Base-by-base conservation (phyloP, 2,797 vertebrate species). In the Pampus argenteus region DNA sequence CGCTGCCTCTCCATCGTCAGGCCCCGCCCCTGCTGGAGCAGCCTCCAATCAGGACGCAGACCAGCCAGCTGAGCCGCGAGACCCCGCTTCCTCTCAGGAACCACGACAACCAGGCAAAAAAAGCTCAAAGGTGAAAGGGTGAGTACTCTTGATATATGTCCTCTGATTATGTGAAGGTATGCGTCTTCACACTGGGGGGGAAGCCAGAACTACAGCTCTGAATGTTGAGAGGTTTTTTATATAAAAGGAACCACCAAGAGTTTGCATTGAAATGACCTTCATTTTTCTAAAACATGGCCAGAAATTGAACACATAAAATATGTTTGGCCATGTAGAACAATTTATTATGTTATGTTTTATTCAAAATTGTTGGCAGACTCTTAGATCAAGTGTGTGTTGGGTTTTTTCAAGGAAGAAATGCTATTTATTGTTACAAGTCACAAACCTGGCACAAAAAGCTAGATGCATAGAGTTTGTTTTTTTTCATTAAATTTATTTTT, bases 71-170 rank as follows among this genome's bases (percentile, higher is more conserved):
- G 95, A 96, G 84, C 93, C 94, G 11, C 85, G 95, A 74, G 94
- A 95, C 86, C 94, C 94, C 2, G 97, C 96, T 40, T 98, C 97
- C 0, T 97, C 97, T 80, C 97, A 98, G 82, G 97, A 98, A 87
- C 95, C 96, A 0, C 94, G 97, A 60, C 97, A 98, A 74, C 96
- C 97, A 55, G 97, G 97, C 92, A 99, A 99, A 93, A 99, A 99
- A 85, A 96, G 97, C 86, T 98, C 97, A 58, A 99, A 98, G 90
- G 97, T 98, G 85, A 99, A 99, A 95, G 97, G 97, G 97, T 98
- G 90, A 96, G 96, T 86, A 40, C 34, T 45, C 29, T 42, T 36
- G n/a, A n/a, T 68, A 20, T 70, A 1, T 55, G 57, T 20, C 7
- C 10, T 31, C 20, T 23, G 9, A 23, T 31, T 17, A 25, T 28